These are phyloP conservation scores for Magallana nippona DNA, from an alignment of 2,888 invertebrate species.

Conservation along the genomic window DNA sequence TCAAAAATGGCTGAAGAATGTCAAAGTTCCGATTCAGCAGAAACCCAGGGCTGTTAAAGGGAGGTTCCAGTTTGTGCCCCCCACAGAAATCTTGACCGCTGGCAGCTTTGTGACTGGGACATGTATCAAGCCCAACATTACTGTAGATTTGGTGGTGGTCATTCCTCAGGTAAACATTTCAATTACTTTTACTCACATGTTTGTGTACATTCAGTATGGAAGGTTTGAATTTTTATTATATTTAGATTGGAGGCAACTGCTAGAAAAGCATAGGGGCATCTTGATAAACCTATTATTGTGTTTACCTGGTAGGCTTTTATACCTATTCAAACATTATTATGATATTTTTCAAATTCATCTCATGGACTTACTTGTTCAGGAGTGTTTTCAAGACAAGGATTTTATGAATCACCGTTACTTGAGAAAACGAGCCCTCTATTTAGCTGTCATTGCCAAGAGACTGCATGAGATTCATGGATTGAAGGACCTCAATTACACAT, in stretches of 20 bases:
- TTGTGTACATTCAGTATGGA: too few species aligned
- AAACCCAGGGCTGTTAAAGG: conserved; percentile 82
- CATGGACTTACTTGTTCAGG: conserved; percentile 73
- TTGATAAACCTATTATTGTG: too few species aligned
- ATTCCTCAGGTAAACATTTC: conserved; percentile 84
- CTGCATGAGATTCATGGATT: conserved; percentile 82
- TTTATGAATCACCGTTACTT: conserved; percentile 90
- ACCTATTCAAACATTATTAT: background rate
- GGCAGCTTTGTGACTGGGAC: conserved; percentile 87
- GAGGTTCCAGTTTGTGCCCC: conserved; percentile 85
- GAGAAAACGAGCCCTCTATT: conserved; percentile 89
- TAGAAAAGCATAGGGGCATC: too few species aligned
- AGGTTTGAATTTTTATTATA: too few species aligned
- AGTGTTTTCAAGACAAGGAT: conserved; percentile 88
- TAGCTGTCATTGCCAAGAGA: conserved; percentile 85
- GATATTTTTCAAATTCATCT: background rate
- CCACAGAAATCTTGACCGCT: conserved; percentile 84
- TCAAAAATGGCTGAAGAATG: conserved; percentile 76
- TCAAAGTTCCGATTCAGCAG: conserved; percentile 83
- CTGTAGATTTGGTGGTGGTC: conserved; percentile 86
- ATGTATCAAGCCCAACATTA: conserved; percentile 84
- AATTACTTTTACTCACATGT: too few species aligned
- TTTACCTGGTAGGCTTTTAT: too few species aligned
- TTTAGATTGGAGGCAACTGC: too few species aligned
- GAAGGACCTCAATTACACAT: conserved; percentile 81